Percentiles rank a stretch among this genome's conserved stretches.
These are phyloP conservation scores for Aradus depressus DNA, from an alignment of 2,888 invertebrate genomes.

Conservation along the genomic window DNA sequence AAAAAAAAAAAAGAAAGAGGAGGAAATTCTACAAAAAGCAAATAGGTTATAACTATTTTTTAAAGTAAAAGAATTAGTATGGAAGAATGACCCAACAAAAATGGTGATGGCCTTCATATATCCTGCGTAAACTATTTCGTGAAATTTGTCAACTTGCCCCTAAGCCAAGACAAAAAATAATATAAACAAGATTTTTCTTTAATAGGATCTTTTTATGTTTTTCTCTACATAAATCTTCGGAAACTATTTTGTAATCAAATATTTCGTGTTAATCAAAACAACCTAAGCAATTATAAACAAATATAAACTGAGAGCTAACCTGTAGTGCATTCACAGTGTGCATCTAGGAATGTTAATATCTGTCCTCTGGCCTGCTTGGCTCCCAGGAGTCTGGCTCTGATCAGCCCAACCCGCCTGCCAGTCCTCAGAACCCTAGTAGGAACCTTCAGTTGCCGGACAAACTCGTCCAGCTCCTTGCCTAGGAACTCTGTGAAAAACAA, in stretches of 20 bases:
- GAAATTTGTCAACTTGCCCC: too few species aligned
- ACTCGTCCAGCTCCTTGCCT: slow-evolving; percentile 52
- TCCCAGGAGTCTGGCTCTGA: slow-evolving; percentile 70
- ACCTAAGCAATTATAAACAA: neutral
- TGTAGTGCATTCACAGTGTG: slow-evolving; percentile 81
- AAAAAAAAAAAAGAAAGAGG: too few species aligned
- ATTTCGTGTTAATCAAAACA: neutral
- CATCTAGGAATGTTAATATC: slow-evolving; percentile 80
- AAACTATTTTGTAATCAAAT: neutral
- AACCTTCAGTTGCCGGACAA: slow-evolving; percentile 50
- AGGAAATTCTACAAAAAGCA: too few species aligned
- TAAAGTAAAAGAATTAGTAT: too few species aligned
- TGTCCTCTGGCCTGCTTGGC: slow-evolving; percentile 59
- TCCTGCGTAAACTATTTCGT: too few species aligned
- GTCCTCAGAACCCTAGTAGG: slow-evolving; percentile 55
- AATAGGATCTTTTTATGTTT: too few species aligned
- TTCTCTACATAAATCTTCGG: too few species aligned
- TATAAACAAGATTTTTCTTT: too few species aligned
- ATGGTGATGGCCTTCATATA: too few species aligned
- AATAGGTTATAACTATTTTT: too few species aligned
- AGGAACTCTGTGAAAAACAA: slow-evolving; percentile 45
- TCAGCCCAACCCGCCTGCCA: slow-evolving; percentile 58
- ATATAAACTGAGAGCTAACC: slow-evolving; percentile 43
- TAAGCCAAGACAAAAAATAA: too few species aligned
- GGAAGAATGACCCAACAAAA: too few species aligned